Base-by-base conservation (phyloP, 2,797 vertebrate genomes). In the Centropyge bicolor region DNA sequence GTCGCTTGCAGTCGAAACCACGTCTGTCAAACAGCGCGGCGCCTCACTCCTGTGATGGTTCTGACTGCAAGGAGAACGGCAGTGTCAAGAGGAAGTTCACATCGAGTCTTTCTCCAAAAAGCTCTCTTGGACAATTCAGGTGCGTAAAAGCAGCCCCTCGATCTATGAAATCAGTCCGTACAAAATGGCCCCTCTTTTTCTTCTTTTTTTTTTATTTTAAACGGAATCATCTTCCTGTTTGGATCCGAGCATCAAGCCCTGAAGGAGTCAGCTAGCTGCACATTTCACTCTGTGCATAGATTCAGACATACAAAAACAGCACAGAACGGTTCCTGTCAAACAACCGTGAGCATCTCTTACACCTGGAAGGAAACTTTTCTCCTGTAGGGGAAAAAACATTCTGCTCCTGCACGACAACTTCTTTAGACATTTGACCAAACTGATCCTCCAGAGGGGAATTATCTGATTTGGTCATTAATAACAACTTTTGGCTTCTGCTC, bases 161-260 rank as follows among this genome's bases (percentile, higher is more conserved):
- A 74, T 74, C 86, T 76, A 64, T 65, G 64, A 86, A 88, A 84
- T 61, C 80, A 69, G 76, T 88, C 78, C 54, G 67, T 93, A 93
- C 81, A 91, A 93, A 94, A 92, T 86, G 91, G 86, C 84, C 88
- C 88, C 90, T 75, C 51, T 46, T 55, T 62, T 83, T 68, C n/a
- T n/a, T n/a, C n/a, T n/a, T n/a, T n/a, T n/a, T n/a, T n/a, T n/a
- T n/a, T n/a, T n/a, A n/a, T n/a, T 69, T 40, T 35, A 22, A 69
- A 36, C 66, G 80, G 78, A 89, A 88, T 80, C 74, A 14, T 75
- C 82, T 76, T 90, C 77, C 61, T 59, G 73, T 88, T 74, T 73
- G 76, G 81, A 74, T 81, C 35, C 35, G n/a, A 83, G 86, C 87
- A 11, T 81, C 74, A 66, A 83, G 78, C 72, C 70, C 82, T 56